phyloP scores from a whole-genome alignment of 2,113 vertebrate species.

The Phaetusa simplex region DNA sequence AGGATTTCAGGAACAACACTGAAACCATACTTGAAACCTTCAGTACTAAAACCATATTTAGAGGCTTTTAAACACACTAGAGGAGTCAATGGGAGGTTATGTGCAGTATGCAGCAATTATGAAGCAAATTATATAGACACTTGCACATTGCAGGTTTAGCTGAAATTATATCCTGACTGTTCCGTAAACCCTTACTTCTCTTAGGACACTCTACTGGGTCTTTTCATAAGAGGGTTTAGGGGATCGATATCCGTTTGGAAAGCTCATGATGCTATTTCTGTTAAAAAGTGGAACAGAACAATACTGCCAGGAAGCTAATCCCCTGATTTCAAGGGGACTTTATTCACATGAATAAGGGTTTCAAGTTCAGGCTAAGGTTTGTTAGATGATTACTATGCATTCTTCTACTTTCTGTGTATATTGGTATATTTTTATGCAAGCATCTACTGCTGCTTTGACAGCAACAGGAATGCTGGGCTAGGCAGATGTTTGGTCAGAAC shows the following conservation, averaged over 20 bases:
- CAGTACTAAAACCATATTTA: not conserved
- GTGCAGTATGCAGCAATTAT: not conserved
- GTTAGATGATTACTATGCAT: not conserved
- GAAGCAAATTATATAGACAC: conserved; percentile 28
- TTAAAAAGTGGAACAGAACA: conserved; percentile 53
- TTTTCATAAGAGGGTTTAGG: conserved; percentile 45
- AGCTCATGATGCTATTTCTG: conserved; percentile 42
- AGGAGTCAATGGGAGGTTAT: conserved; percentile 13
- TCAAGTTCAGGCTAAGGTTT: not conserved
- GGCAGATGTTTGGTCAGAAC: not conserved
- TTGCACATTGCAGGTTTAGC: conserved; percentile 39
- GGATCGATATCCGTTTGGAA: conserved; percentile 51
- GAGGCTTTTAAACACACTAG: conserved; percentile 4
- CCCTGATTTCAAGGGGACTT: conserved; percentile 31
- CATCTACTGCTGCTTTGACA: not conserved
- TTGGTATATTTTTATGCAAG: not conserved
- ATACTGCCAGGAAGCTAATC: conserved; percentile 9
- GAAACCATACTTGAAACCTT: not conserved
- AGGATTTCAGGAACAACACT: not conserved
- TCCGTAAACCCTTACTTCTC: conserved; percentile 7
- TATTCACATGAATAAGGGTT: not conserved
- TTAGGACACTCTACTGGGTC: conserved; percentile 2
- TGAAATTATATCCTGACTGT: conserved; percentile 39
- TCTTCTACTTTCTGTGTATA: not conserved
- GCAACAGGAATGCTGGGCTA: not conserved